Conservation (phyloP, 2,797 vertebrate species). For the Momotus momota region DNA sequence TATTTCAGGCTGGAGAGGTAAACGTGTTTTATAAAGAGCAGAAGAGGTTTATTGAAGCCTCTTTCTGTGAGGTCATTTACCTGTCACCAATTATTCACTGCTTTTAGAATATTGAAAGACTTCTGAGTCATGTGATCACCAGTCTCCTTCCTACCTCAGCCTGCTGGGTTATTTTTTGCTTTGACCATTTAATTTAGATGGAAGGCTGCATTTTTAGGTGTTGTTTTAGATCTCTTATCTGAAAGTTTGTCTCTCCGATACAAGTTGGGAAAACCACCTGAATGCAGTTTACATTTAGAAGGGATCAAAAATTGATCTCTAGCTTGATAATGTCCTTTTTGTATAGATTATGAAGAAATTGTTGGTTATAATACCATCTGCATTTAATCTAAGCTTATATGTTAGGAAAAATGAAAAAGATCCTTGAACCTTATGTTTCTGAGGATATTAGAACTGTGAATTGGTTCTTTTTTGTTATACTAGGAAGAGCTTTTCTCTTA, state of each 20-base stretch:
- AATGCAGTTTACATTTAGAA: neutral
- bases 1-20: slow-evolving; percentile 28
- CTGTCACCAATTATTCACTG: slow-evolving; percentile 27
- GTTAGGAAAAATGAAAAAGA: neutral
- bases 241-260: neutral
- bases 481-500: neutral
- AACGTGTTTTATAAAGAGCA: slow-evolving; percentile 51
- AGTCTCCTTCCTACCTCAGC: neutral
- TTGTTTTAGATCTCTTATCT: neutral
- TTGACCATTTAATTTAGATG: neutral
- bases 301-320: neutral
- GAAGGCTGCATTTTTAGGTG: neutral
- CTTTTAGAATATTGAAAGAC: neutral
- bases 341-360: neutral
- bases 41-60: slow-evolving; percentile 38
- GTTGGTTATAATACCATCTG: neutral
- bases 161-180: neutral
- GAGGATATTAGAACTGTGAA: neutral
- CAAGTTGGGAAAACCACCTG: neutral
- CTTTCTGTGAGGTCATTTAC: slow-evolving; percentile 35
- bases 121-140: neutral
- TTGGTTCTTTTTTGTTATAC: neutral
- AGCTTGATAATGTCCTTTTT: neutral
- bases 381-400: neutral
- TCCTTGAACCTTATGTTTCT: neutral